Evolutionary conservation across 2,888 invertebrate genomes (phyloP), one percentile per base, ranked within the genome.

Genomic region (Colletes collaris): DNA sequence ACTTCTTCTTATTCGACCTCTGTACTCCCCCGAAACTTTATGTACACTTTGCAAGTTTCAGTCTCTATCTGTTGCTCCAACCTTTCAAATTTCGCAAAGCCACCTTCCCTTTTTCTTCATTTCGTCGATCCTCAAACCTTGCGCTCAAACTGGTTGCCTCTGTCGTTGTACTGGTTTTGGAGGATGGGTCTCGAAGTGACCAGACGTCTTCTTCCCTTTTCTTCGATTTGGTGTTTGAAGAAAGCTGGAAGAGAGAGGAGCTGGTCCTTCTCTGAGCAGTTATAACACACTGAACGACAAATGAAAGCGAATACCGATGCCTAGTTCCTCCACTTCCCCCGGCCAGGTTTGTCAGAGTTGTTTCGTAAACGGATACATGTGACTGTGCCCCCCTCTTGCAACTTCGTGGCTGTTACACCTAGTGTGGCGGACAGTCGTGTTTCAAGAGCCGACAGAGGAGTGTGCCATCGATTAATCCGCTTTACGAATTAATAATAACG

Each of bases 211-310:
- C 63, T 63, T 50, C 27, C 13, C 40, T 35, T 35, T 49, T 67
- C 35, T 37, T 46, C 35, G 27, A 19, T 8, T 16, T 0, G 46
- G n/a, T 13, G 27, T 3, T 35, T n/a, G n/a, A 67, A 16, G 46
- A 11, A 13, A 49, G 16, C 10, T 50, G 19, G 40, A 67, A 35
- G 16, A 44, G 27, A 46, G n/a, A 19, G 27, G 0, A 35, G 35
- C 49, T 52, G 49, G 52, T 77, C 70, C 60, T 68, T 19, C 16
- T 53, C 37, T 27, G 37, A 37, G 27, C 44, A 46, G 46, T 65
- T 62, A 59, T 27, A 56, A 62, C 52, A 46, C 64, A 80, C 80
- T 80, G 69, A 79, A 73, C 60, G 56, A 27, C 49, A 37, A 60
- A 79, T 60, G 56, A 74, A 64, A 68, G 53, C 67, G 59, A 59